Base-by-base conservation (phyloP, 2,113 vertebrate species). In the Aepyceros melampus region DNA sequence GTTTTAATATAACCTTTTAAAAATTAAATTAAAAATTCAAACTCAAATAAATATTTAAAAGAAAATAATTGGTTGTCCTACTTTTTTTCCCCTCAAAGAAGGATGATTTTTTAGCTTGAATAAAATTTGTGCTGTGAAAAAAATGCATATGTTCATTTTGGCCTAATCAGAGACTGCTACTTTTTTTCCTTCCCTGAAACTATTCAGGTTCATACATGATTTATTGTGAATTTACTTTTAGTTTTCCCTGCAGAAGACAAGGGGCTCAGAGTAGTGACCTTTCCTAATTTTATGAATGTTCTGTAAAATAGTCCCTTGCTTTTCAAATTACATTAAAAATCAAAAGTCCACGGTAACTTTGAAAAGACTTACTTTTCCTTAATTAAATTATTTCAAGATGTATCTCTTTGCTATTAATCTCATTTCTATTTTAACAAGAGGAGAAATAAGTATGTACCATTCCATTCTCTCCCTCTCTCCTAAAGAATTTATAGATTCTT, bases 221-320 rank as follows among this genome's bases (percentile, higher is more conserved):
- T 97, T 88, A 95, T 81, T 58, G 2, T 87, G 14, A 79, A 89
- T 58, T 97, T 90, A 87, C 76, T 93, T 96, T 97, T 83, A 60
- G 23, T 13, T 87, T 92, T 95, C 87, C 43, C 33, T 92, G 87
- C 78, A 90, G 45, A 84, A 96, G 74, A 92, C 45, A 92, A 90
- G 47, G 1, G 31, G 87, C 87, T 97, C 7, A 58, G 90, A 87
- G 97, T 74, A 90, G 47, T 95, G 79, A 79, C 60, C 19, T 96
- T 95, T 96, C 87, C 84, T 96, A 89, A 94, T 79, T 97, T 87
- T 94, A 16, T 86, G 43, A 97, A 78, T 92, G 17, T 92, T 96
- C 90, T 91, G 2, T 94, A 94, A 97, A 97, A 89, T 55, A 17
- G 4, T 83, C 43, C 36, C 45, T 94, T 96, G 58, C 87, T 40